Evolutionary conservation across 2,113 vertebrate genomes (phyloP).

Genomic region (Equus przewalskii): DNA sequence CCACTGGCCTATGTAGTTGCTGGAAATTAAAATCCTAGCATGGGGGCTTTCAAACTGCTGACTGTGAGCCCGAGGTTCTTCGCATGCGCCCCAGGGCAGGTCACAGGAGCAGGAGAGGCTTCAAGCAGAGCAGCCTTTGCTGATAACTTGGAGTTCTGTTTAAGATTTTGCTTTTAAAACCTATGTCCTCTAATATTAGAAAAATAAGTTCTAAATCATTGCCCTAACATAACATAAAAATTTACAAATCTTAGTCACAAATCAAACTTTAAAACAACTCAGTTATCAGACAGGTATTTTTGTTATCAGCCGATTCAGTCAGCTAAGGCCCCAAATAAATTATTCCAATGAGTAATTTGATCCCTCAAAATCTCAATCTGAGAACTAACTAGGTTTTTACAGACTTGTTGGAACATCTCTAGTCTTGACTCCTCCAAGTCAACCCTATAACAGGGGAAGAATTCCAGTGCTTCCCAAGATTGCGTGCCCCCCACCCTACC

Average conservation of each 20-base stretch:
- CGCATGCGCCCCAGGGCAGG: background rate
- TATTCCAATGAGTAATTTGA: background rate
- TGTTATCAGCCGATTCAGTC: background rate
- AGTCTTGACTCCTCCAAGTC: background rate
- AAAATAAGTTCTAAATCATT: background rate
- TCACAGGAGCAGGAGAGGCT: background rate
- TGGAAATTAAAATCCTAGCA: background rate
- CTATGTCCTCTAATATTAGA: background rate
- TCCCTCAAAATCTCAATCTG: background rate
- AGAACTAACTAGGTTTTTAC: background rate
- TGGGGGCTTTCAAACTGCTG: background rate
- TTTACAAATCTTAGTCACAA: background rate
- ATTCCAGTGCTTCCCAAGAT: background rate
- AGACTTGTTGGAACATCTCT: background rate
- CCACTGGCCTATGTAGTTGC: too few relatives aligned
- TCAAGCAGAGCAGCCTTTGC: background rate
- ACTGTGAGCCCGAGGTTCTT: background rate
- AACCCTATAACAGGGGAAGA: background rate
- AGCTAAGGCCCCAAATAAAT: background rate
- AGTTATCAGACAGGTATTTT: background rate
- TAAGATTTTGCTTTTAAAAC: background rate
- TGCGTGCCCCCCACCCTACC: background rate
- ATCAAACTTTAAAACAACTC: background rate
- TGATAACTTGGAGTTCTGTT: background rate
- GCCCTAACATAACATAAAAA: background rate